These are phyloP conservation scores for Embiotoca jacksoni DNA, from an alignment of 2,113 vertebrate species.

Conservation along the genomic window DNA sequence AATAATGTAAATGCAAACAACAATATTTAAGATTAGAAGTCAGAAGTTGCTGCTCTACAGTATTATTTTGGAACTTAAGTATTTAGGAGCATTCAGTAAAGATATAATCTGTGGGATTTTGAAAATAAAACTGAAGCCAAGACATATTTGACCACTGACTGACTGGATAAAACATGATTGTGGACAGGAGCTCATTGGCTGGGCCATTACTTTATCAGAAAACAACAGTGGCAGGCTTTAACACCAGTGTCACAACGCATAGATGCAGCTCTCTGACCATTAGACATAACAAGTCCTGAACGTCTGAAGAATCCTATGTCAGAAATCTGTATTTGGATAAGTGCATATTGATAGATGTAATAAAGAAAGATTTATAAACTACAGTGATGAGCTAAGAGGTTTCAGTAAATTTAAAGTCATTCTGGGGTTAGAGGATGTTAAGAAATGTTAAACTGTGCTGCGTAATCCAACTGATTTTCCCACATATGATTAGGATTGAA, in stretches of 20 bases:
- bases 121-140: not conserved
- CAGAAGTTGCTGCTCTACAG: too few species aligned
- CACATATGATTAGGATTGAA: conserved; percentile 36
- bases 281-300: not conserved
- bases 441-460: not conserved
- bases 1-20: not conserved
- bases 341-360: not conserved
- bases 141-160: conserved; percentile 6
- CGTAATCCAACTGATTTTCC: not conserved
- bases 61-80: not conserved
- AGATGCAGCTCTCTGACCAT: not conserved
- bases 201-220: conserved; percentile 11
- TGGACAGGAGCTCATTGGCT: not conserved
- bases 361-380: not conserved
- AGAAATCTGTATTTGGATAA: not conserved
- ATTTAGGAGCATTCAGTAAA: not conserved
- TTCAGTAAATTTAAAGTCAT: not conserved
- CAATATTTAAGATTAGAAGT: too few species aligned
- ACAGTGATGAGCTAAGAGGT: not conserved
- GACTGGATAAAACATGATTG: not conserved
- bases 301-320: not conserved
- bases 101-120: not conserved
- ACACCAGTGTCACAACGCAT: conserved; percentile 13
- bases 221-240: conserved; percentile 15
- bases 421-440: not conserved